Conservation (phyloP, 2,797 vertebrate genomes). For the Ptychobarbus kaznakovi region DNA sequence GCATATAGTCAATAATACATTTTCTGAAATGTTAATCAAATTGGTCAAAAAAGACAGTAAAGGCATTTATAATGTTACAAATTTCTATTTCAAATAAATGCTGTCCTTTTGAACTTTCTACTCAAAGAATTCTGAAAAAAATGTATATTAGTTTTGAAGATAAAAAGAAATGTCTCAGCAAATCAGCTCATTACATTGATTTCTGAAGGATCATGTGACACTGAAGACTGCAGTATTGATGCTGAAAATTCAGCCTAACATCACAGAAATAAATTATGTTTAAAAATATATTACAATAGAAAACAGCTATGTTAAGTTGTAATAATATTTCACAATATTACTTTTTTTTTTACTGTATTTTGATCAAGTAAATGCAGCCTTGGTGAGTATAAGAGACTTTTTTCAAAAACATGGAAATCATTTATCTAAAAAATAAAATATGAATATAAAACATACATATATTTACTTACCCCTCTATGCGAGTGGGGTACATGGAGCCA, state of each 20-base stretch:
- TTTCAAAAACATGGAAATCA: neutral
- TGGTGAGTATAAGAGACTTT: neutral
- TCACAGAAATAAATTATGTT: neutral
- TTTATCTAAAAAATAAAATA: no score
- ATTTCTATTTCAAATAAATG: neutral
- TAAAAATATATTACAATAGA: neutral
- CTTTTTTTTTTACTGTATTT: neutral
- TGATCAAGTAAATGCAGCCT: neutral
- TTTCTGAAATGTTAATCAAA: neutral
- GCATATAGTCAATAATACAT: neutral
- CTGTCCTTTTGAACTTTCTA: neutral
- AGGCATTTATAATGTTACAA: neutral
- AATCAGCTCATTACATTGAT: neutral
- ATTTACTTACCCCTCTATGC: slow-evolving; percentile 88
- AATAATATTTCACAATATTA: neutral
- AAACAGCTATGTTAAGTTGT: neutral
- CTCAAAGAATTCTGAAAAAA: neutral
- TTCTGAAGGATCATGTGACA: neutral
- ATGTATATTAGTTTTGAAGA: neutral
- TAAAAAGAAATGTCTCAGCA: neutral
- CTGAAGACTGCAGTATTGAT: neutral
- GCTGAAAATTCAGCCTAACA: neutral
- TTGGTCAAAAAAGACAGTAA: neutral
- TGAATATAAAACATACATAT: no score
- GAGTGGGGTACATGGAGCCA: slow-evolving; percentile 94